Evolutionary conservation across 2,113 vertebrate genomes (phyloP), one percentile per base, ranked within the genome.

Genomic region (Chrysemys picta): DNA sequence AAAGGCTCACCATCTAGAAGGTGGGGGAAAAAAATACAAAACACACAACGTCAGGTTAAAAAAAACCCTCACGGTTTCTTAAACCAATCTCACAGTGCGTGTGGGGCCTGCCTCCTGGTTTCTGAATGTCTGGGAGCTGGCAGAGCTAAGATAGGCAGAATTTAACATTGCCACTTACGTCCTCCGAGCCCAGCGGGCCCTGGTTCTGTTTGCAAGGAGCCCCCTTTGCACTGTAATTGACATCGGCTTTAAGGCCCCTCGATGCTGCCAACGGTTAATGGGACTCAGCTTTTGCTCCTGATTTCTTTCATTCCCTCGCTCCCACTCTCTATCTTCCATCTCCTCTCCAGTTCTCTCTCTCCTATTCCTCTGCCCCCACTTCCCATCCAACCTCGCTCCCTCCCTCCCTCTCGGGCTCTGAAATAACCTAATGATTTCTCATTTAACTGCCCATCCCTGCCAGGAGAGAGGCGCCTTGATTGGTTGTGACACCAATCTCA

Each of bases 381-480:
- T 22, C 79, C 27, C 52, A 25, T 72, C 72, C 84, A 29, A 81
- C 69, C 59, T 29, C 42, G 42, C 42, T 42, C 47, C 21, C 31
- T 65, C 52, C 53, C 49, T 49, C 49, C 69, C 69, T 29, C 80
- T 72, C 13, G 9, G 47, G 79, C 88, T 72, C 86, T 69, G 93
- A 98, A 98, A 98, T 98, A 98, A 98, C 98, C 98, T 98, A 98
- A 98, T 98, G 93, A 95, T 96, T 95, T 96, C 94, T 97, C 94
- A 94, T 95, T 95, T 95, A 82, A 69, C 94, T 79, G 93, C 90
- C 85, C 88, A 80, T 82, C 75, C 85, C 95, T 78, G 25, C 9
- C 84, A 57, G 72, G 27, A 13, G 59, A 80, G 21, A 81, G 62
- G 45, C 84, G 84, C 94, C 79, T 79, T 97, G 96, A 97, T 97